phyloP scores from a whole-genome alignment of 92 coral and sea anemone genomes.

The Diadumene lineata region DNA sequence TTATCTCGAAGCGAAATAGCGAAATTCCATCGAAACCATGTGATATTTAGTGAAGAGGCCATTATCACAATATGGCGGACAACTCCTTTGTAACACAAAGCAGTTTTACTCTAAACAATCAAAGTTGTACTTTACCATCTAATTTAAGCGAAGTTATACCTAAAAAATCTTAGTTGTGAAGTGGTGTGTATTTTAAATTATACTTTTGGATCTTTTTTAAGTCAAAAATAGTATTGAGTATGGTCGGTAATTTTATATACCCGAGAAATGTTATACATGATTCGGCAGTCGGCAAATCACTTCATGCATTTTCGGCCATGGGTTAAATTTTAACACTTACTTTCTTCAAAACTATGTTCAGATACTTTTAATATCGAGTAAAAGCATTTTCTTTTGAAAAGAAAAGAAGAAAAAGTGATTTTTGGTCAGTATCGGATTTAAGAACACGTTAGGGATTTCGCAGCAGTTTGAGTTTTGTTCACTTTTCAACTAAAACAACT shows the following conservation, averaged over 20 bases:
- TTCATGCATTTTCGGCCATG: too few species aligned
- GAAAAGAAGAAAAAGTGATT: neutral
- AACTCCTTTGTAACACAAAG: neutral
- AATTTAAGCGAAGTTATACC: neutral
- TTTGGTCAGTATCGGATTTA: neutral
- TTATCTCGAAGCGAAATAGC: conserved; percentile 8
- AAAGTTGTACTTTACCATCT: neutral
- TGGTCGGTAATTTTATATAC: neutral
- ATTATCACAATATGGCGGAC: conserved; percentile 42
- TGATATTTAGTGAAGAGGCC: neutral
- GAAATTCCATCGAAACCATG: conserved; percentile 34
- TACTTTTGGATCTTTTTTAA: neutral
- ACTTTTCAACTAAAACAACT: too few species aligned
- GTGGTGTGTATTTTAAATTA: neutral
- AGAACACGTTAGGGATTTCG: too few species aligned
- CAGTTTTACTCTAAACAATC: neutral
- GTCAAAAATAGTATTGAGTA: neutral
- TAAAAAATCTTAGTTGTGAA: neutral
- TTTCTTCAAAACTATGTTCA: neutral
- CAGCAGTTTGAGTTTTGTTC: too few species aligned
- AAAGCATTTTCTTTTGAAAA: neutral
- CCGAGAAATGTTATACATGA: neutral
- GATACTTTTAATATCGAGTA: neutral
- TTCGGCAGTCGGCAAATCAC: too few species aligned
- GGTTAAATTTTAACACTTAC: neutral